These are phyloP conservation scores for Plecturocebus donacophilus DNA, from an alignment of 2,113 vertebrate species.

Conservation along the genomic window DNA sequence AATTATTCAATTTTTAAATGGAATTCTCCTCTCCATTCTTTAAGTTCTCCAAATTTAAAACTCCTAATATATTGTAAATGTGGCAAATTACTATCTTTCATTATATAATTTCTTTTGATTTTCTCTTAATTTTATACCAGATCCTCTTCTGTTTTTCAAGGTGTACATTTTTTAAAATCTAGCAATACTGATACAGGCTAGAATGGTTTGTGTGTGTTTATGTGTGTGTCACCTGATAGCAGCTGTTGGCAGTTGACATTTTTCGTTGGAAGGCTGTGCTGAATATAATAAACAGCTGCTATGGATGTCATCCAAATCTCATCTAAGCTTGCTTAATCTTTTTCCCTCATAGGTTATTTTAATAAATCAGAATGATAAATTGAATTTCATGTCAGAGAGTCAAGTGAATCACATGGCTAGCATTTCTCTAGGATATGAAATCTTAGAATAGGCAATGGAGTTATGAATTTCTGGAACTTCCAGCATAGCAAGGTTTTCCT, in stretches of 20 bases:
- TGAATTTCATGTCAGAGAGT: not conserved
- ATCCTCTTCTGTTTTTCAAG: not conserved
- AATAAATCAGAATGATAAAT: not conserved
- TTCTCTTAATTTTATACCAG: not conserved
- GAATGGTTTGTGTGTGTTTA: not conserved
- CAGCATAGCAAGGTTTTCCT: accelerated
- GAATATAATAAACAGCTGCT: not conserved
- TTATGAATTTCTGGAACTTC: not conserved
- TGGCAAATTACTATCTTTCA: not conserved
- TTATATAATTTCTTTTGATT: not conserved
- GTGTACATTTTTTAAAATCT: not conserved
- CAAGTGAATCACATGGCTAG: not conserved
- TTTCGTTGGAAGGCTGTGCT: not conserved
- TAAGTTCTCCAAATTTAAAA: not conserved
- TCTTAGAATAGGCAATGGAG: not conserved
- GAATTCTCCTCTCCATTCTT: not conserved
- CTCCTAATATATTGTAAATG: not conserved
- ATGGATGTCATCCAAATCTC: not conserved
- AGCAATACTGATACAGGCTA: not conserved
- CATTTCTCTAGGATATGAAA: not conserved
- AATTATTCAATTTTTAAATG: not conserved
- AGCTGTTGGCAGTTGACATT: not conserved
- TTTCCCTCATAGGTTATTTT: not conserved
- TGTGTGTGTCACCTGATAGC: not conserved
- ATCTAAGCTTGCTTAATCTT: not conserved